phyloP scores from a whole-genome alignment of 2,888 invertebrate genomes.

The Thereva unica region DNA sequence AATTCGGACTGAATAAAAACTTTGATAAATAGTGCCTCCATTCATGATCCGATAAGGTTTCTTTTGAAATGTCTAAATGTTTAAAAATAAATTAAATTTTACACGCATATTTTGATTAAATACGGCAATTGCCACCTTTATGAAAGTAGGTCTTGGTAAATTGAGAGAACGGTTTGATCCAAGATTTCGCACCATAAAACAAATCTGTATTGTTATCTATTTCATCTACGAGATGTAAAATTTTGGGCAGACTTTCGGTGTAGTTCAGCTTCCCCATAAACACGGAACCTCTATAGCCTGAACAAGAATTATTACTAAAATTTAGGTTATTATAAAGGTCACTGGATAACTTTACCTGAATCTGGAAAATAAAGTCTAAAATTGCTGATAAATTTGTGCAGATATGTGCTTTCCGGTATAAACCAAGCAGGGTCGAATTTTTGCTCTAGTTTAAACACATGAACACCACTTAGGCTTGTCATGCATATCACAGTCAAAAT shows the following conservation, averaged over 20 bases:
- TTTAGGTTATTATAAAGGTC: not conserved
- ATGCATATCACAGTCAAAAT: constrained; percentile 65
- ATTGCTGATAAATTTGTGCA: constrained; percentile 64
- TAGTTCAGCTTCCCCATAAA: constrained; percentile 72
- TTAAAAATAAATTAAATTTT: not conserved
- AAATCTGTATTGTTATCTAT: constrained; percentile 63
- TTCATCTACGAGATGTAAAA: constrained; percentile 62
- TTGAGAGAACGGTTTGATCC: constrained; percentile 68
- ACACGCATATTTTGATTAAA: constrained; percentile 34
- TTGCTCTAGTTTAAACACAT: constrained; percentile 69
- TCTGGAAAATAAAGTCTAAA: constrained; percentile 68
- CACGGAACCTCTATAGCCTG: constrained; percentile 63
- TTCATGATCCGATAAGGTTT: constrained; percentile 60
- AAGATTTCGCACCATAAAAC: constrained; percentile 63
- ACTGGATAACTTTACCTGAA: constrained; percentile 57
- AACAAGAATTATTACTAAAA: not conserved
- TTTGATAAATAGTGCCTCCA: constrained; percentile 69
- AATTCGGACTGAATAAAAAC: constrained; percentile 70
- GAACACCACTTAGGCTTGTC: constrained; percentile 66
- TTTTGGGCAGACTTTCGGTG: constrained; percentile 63
- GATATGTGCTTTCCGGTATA: constrained; percentile 71
- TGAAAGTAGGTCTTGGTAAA: constrained; percentile 65
- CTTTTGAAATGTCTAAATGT: constrained; percentile 59
- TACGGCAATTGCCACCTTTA: constrained; percentile 56
- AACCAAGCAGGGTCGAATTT: constrained; percentile 82